These are phyloP conservation scores for Bradypus variegatus DNA, from an alignment of 2,797 vertebrate species.

Conservation along the genomic window DNA sequence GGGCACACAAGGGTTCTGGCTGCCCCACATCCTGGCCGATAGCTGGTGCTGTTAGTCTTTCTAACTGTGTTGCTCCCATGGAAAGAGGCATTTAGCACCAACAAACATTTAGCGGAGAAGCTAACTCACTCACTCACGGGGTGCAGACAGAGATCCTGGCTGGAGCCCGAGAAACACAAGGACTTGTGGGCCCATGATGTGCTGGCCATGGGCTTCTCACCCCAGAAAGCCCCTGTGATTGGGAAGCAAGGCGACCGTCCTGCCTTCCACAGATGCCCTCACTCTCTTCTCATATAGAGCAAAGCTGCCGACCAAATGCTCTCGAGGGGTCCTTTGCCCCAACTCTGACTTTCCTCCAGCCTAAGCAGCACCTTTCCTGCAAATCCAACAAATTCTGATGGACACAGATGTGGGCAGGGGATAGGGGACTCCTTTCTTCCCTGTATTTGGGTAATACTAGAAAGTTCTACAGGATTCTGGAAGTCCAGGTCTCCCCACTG, in stretches of 20 bases:
- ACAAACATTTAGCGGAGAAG: too few species aligned
- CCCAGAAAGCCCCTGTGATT: background rate
- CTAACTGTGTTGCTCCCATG: background rate
- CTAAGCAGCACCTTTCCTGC: background rate
- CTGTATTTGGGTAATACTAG: background rate
- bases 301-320: accelerated
- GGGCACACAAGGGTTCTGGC: too few species aligned
- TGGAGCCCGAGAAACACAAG: too few species aligned
- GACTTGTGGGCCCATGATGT: too few species aligned
- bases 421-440: background rate
- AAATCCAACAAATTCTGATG: background rate
- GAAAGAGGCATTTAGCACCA: background rate
- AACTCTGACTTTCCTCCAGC: background rate
- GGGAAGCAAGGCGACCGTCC: too few species aligned
- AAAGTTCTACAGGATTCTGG: background rate
- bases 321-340: background rate
- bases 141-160: too few species aligned
- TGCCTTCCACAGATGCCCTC: accelerated
- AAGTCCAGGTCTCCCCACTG: background rate
- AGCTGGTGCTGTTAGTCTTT: too few species aligned
- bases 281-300: accelerated
- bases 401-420: background rate
- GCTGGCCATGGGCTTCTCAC: too few species aligned
- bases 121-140: too few species aligned
- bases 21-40: too few species aligned